Base-by-base conservation (phyloP, 2,113 vertebrate genomes). In the Ginglymostoma cirratum region DNA sequence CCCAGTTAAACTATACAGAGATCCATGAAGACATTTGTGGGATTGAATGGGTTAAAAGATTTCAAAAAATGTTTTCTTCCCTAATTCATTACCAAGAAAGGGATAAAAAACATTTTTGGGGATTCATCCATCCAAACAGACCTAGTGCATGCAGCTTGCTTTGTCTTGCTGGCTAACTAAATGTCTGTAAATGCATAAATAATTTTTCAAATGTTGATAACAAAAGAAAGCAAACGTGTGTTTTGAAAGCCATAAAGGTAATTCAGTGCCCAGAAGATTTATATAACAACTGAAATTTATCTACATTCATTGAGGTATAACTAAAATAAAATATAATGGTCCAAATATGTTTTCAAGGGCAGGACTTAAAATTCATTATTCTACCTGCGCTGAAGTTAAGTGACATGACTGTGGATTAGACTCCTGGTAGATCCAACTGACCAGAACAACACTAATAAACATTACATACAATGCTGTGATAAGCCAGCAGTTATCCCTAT, bases 231-330 rank as follows among this genome's bases (percentile, higher is more conserved):
- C 52, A 90, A 90, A 48, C 52, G 52, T 90, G 87, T 90, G 61
- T 90, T 90, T 90, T 90, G 87, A 90, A 90, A 90, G 52, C 87
- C 34, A 52, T 61, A 61, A 61, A 90, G 87, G 87, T 61, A 90
- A 55, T 61, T 90, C 52, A 90, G 27, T 61, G 10, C 52, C 52
- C 87, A n/a, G 87, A 48, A 55, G 87, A 90, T 90, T 90, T 27
- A 61, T 61, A 90, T 90, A 90, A 55, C 52, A 90, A 90, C 87
- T 61, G 87, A 90, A 55, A 52, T 3, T 17, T 80, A 80, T 80
- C n/a, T n/a, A 80, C 5, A 80, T 52, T 15, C 4, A 14, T 48
- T 48, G n/a, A 55, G 52, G 34, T 55, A 15, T 12, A 30, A 34
- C 87, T 90, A 52, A 90, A 90, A 90, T 61, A 52, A 27, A 90